phyloP scores from a whole-genome alignment of 1,140 invertebrate species.

The Drosophila insularis region DNA sequence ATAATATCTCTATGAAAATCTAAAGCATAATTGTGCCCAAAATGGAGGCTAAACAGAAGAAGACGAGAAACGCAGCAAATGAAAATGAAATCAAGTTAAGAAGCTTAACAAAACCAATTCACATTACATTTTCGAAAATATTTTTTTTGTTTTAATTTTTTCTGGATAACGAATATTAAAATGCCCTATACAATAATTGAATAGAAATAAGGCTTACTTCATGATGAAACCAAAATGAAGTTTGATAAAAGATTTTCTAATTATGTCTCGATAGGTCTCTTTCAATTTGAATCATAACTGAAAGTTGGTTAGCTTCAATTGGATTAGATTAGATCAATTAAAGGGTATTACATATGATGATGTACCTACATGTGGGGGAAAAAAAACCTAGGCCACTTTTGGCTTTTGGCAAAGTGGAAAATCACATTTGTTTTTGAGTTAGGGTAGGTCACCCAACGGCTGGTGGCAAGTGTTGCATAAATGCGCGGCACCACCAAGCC shows the following conservation, averaged over 20 bases:
- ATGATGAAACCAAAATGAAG: too few relatives aligned
- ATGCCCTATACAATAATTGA: not conserved
- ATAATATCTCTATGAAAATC: conserved; percentile 57
- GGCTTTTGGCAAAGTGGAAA: not conserved
- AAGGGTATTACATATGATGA: not conserved
- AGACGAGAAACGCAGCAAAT: conserved; percentile 6
- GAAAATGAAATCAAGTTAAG: conserved; percentile 39
- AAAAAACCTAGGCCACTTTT: not conserved
- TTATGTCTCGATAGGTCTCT: too few relatives aligned
- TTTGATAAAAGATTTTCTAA: too few relatives aligned
- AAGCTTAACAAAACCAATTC: not conserved
- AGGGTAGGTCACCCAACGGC: conserved; percentile 6
- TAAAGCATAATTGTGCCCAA: conserved; percentile 40
- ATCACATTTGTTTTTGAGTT: not conserved
- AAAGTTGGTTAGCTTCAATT: not conserved
- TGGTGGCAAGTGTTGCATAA: conserved; percentile 62
- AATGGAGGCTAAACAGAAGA: conserved; percentile 34
- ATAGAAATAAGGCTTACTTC: too few relatives aligned
- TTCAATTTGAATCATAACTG: not conserved
- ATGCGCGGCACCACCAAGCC: conserved; percentile 29
- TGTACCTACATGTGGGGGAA: too few relatives aligned
- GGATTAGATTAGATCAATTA: not conserved
- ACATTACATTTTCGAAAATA: not conserved
- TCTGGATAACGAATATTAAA: too few relatives aligned
- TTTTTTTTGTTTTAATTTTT: not conserved